Evolutionary conservation across 2,113 vertebrate species (phyloP), one percentile per base, ranked within the genome.

Genomic region (Rhinolophus ferrumequinum): DNA sequence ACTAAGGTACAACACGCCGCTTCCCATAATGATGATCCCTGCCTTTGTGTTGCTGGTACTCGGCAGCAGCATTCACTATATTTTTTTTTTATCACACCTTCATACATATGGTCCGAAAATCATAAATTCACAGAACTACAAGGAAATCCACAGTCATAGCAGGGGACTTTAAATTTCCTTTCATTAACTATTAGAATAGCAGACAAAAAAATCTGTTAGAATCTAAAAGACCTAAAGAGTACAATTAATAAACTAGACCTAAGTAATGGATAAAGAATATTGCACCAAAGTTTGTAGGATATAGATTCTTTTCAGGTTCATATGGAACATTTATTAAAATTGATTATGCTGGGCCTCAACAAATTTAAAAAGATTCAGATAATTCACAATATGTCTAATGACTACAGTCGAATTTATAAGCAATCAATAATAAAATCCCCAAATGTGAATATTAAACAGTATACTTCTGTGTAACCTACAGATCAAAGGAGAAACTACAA

Each of bases 191-290:
- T 81, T 90, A 54, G 58, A 76, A 60, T 52, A 93, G 33, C 33
- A 81, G 67, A 28, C 44, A 33, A 64, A 80, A 8, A 60, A 62
- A 76, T n/a, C 11, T 50, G 5, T 67, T 33, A 58, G 24, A 67
- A 93, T 81, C n/a, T 60, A 47, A 87, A 79, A 86, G 47, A 75
- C 13, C 33, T 75, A 41, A 85, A 18, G 2, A 80, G 26, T 79
- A 88, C 35, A 80, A 54, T 90, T 56, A 88, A 84, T 95, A 64
- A 89, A 89, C 6, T 84, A 66, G 84, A 50, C n/a, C 19, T 44
- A 47, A 56, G 16, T 72, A 84, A 67, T 18, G 52, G 35, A 33
- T 75, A 82, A 67, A 92, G 33, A 82, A 88, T 67, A 88, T 73
- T 84, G 21, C 21, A 79, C 38, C 79, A 84, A n/a, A 10, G n/a